Evolutionary conservation across 2,797 vertebrate species (phyloP), one percentile per base, ranked within the genome.

Genomic region (Eospalax fontanierii): DNA sequence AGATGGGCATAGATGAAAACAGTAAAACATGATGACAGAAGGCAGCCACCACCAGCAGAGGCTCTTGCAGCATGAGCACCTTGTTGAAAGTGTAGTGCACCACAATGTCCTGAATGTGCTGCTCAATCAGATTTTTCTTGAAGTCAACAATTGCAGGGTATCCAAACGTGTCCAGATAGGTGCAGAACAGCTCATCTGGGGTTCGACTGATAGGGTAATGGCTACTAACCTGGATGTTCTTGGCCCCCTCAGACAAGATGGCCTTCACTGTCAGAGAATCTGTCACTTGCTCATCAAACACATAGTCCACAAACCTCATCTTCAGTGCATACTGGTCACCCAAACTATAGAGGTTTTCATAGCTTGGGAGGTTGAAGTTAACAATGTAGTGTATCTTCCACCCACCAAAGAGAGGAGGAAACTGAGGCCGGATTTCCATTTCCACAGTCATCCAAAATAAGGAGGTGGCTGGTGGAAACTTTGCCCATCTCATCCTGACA

Each of bases 371-470:
- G 97, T 99, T 99, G 97, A 99, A 99, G 91, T 99, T 99, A 0
- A 99, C 98, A 50, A 99, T 99, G 95, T 99, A 99, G 95, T 99
- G 99, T 1, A 99, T 99, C 98, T 99, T 99, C 99, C 99, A 99
- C 40, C 99, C 99, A 26, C 99, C 99, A 57, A 99, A 99, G 63
- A 99, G 98, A 99, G 99, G 63, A 0, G 99, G 99, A 96, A 99
- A 99, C 57, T 99, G 99, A 38, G 99, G 99, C 43, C 99, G 99
- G 96, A 99, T 99, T 97, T 99, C 99, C 98, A 99, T 99, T 98
- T 99, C 99, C 46, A 99, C 99, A 0, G 97, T 99, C 99, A 89
- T 99, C 99, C 96, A 99, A 98, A 87, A 99, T 97, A 83, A 99
- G 99, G 91, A 99, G 98, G 96, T 99, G 99, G 97, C 99, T 99